These are phyloP conservation scores for Alcedo atthis DNA, from an alignment of 2,797 vertebrate genomes.

Conservation along the genomic window DNA sequence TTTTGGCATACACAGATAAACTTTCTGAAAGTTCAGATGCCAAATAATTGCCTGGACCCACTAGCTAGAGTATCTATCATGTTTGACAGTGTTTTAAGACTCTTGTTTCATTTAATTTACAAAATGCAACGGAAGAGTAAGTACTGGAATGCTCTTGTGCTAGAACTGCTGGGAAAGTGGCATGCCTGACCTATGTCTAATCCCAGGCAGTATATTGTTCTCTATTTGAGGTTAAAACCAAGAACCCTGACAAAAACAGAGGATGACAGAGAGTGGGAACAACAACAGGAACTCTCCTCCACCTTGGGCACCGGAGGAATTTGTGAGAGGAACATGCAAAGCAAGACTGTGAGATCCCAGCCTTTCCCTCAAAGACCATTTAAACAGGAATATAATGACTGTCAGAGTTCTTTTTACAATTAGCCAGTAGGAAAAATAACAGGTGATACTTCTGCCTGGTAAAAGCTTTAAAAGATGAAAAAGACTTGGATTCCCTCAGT, in stretches of 20 bases:
- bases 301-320: not conserved
- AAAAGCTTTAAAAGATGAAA: slow-evolving; percentile 13
- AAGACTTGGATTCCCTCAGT: not conserved
- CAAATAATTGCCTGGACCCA: slow-evolving; percentile 23
- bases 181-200: not conserved
- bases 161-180: slow-evolving; percentile 19
- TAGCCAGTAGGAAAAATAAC: not conserved
- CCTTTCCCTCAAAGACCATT: not conserved
- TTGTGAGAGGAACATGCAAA: not conserved
- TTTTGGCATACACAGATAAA: slow-evolving; percentile 13
- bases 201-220: not conserved
- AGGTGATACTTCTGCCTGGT: not conserved
- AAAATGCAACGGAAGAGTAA: slow-evolving; percentile 41
- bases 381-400: not conserved
- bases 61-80: slow-evolving; percentile 7
- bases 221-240: slow-evolving; percentile 20
- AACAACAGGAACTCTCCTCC: not conserved
- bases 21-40: slow-evolving; percentile 33
- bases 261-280: not conserved
- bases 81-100: slow-evolving; percentile 34
- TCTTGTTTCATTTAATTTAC: slow-evolving; percentile 43
- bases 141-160: not conserved
- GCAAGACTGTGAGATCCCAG: not conserved
- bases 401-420: not conserved
- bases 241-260: slow-evolving; percentile 10